Base-by-base conservation (phyloP, 2,888 invertebrate genomes). In the Argyra leucocephala region DNA sequence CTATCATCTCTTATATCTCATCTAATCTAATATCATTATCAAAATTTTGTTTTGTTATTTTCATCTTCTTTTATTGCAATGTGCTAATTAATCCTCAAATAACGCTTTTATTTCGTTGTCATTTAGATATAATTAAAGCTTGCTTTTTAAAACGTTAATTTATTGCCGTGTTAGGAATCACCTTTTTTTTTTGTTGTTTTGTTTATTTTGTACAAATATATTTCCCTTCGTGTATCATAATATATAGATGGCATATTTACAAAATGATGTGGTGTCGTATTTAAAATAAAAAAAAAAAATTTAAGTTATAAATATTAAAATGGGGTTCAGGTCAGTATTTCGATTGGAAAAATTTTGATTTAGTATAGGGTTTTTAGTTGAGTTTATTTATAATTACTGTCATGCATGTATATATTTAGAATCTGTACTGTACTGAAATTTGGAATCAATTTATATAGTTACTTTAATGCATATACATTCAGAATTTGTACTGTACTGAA, bases 71-170 rank as follows among this genome's bases (percentile, higher is more conserved):
- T 59, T 59, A 59, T 59, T 59, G 59, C 59, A 59, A 59, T 23
- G 59, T 59, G 59, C 59, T 59, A 59, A 59, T 59, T 59, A 59
- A 59, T 59, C 59, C 59, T 59, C 23, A 59, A 59, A 59, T 59
- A 59, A 59, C 23, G 23, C 23, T 15, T 59, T n/a, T n/a, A n/a
- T n/a, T 23, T 59, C 23, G 23, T 48, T 59, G 23, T 59, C 15
- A 23, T 15, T 59, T 22, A 23, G 58, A 58, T 22, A 58, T 22
- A 7, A 15, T 48, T 58, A 59, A 59, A 23, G 59, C 23, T 59
- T 7, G 18, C 59, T 59, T 22, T 57, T 59, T 48, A 48, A 59
- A 59, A 59, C 23, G 23, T 59, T 59, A 59, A 59, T 59, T 59
- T 59, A 59, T 59, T 59, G 12, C 59, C 23, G 23, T 59, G 59